Percentiles rank a stretch among this genome's conserved stretches.
Conservation (phyloP, 2,797 vertebrate genomes). For the Paedocypris micromegethes region DNA sequence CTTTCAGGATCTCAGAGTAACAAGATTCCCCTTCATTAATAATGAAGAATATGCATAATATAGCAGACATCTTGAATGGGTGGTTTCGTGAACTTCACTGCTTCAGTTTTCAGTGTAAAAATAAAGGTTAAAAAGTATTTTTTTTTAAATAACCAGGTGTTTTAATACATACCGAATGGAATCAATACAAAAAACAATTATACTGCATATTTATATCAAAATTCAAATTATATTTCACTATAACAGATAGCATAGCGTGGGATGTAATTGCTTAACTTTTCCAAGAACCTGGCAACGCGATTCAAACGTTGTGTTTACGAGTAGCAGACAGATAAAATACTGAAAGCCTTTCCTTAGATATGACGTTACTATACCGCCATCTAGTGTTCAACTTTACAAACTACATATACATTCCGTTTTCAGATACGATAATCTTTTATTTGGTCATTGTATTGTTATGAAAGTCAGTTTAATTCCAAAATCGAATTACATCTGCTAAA, state of each 20-base stretch:
- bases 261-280: no score
- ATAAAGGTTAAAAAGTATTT: conserved; percentile 10
- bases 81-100: conserved; percentile 51
- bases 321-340: not conserved
- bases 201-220: no score
- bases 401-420: not conserved
- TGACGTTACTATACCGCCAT: conserved; percentile 24
- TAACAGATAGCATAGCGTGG: no score
- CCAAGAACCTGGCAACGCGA: no score
- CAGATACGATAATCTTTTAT: not conserved
- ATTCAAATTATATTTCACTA: no score
- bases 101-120: conserved; percentile 40
- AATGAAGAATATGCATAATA: conserved; percentile 73
- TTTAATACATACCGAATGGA: no score
- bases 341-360: not conserved
- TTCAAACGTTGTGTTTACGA: not conserved
- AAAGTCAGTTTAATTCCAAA: no score
- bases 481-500: no score
- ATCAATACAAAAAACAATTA: no score
- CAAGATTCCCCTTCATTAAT: conserved; percentile 71
- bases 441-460: no score
- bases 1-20: conserved; percentile 60
- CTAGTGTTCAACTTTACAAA: conserved; percentile 36
- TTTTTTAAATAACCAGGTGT: no score
- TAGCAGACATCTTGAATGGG: conserved; percentile 55